Base-by-base conservation (phyloP, 2,113 vertebrate species). In the Psilopsiagon aurifrons region DNA sequence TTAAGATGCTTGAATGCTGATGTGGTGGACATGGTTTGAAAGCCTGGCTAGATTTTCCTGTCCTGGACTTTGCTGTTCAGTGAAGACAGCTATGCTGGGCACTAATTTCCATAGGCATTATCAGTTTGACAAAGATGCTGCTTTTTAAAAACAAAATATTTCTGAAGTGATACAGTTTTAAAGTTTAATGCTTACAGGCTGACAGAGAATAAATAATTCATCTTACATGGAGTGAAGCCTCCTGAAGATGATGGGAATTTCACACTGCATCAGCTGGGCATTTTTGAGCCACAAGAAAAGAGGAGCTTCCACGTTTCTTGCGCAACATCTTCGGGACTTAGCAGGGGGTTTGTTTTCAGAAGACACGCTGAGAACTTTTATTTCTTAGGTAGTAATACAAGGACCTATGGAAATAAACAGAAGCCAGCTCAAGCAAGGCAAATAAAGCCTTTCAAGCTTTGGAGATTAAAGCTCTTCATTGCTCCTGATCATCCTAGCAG, bases 51-150 rank as follows among this genome's bases (percentile, higher is more conserved):
- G 47, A 59, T 95, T 91, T 92, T 84, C 66, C 81, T 92, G 89
- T 89, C 63, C 7, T 19, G 80, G 93, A 64, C 89, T 55, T 44
- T 12, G 55, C 90, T 67, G 82, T 43, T 95, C 64, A 49, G 35
- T 67, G 37, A 10, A 91, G 74, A 90, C 91, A 78, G n/a, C 86
- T 83, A 10, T 17, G 24, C 81, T 86, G 86, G 84, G 69, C 66
- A 10, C 70, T 86, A 5, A 91, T 95, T 92, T 95, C 86, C 94
- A 84, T 82, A 83, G 81, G 68, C 47, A 5, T 82, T 89, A 89
- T 41, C 69, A 43, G 47, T 79, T 89, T 94, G 95, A 92, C 83
- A 95, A 95, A 95, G 93, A 73, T 79, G 89, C 77, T 82, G 39
- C 62, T 89, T 95, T 95, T 92, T 47, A 64, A 68, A 90, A 96